Evolutionary conservation across 2,888 invertebrate genomes (phyloP).

Genomic region (Koerneria pararmatus): DNA sequence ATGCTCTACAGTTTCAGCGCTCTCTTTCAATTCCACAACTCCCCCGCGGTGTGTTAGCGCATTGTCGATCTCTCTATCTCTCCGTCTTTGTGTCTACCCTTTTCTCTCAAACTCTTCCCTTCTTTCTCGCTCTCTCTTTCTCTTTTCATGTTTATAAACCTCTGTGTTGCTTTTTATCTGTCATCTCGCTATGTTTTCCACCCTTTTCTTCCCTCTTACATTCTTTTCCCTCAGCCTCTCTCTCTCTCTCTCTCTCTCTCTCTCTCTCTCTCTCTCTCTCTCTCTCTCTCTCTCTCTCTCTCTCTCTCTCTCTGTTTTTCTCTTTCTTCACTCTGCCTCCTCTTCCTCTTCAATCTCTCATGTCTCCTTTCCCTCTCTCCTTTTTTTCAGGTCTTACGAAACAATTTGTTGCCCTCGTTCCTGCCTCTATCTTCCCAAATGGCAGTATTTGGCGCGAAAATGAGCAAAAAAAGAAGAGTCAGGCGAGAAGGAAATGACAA

Average conservation of each 20-base stretch:
- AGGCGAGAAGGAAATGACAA: too few species aligned
- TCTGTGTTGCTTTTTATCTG: too few species aligned
- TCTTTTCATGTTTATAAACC: too few species aligned
- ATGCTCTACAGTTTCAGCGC: too few species aligned
- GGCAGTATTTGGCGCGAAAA: too few species aligned
- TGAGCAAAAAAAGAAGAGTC: too few species aligned
- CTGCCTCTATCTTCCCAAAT: not conserved
- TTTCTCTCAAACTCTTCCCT: conserved; percentile 1
- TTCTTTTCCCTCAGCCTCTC: not conserved
- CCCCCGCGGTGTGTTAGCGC: too few species aligned
- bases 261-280: not conserved
- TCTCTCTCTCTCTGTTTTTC: not conserved
- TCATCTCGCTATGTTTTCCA: too few species aligned
- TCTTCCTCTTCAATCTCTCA: not conserved
- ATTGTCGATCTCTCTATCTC: too few species aligned
- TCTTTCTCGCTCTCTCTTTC: not conserved
- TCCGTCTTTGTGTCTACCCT: not conserved
- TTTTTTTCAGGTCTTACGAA: not conserved
- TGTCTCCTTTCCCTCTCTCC: conserved; percentile 5
- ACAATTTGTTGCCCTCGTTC: conserved; percentile 3
- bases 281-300: not conserved
- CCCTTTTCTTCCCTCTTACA: not conserved
- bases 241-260: not conserved
- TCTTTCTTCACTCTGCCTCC: not conserved
- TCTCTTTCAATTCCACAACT: too few species aligned